Evolutionary conservation across 2,797 vertebrate species (phyloP).

Genomic region (Rallus crepitans): DNA sequence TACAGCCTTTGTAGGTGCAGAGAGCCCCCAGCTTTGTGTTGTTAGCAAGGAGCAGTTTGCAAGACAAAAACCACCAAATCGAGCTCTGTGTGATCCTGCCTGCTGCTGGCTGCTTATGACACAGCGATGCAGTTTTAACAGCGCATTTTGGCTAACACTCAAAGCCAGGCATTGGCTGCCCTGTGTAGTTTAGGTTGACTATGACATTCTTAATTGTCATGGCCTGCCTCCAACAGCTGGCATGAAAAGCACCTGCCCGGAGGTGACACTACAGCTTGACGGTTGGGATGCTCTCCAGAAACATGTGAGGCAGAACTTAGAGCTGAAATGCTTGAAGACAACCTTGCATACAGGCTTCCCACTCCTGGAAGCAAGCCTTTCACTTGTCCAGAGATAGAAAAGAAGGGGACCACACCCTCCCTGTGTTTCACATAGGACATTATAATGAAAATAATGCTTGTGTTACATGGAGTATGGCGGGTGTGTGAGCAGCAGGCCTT

Average conservation of each 20-base stretch:
- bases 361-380: background rate
- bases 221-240: background rate
- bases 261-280: background rate
- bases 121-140: background rate
- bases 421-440: background rate
- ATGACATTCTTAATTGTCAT: background rate
- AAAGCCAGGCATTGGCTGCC: background rate
- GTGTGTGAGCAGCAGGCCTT: background rate
- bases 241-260: rapidly evolving
- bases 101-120: background rate
- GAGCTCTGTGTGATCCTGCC: background rate
- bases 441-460: background rate
- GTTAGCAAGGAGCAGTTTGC: background rate
- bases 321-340: background rate
- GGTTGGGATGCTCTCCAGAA: background rate
- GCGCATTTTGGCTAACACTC: background rate
- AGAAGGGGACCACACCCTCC: background rate
- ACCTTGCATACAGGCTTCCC: background rate
- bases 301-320: background rate
- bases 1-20: background rate
- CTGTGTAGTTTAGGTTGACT: background rate
- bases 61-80: background rate
- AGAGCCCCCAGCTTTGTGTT: background rate
- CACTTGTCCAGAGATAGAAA: background rate
- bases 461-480: background rate